A percentile compares a stretch with the other conserved stretches of the same genome.
Evolutionary conservation across 2,797 vertebrate species (phyloP).

Genomic region (Dromococcyx pavoninus): DNA sequence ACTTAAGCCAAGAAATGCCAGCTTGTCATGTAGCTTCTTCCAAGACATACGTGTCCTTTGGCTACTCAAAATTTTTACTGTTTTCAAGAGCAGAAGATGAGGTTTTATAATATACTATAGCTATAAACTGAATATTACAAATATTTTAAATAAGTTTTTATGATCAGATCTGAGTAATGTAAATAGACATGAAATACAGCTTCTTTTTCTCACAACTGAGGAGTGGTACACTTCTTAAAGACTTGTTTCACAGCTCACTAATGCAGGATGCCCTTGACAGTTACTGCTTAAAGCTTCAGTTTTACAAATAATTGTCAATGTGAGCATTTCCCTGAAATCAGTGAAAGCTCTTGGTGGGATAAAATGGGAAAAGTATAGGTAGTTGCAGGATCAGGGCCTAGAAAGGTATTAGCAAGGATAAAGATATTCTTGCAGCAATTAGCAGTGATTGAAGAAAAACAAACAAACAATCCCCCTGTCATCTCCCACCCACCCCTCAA

Average conservation of each 20-base stretch:
- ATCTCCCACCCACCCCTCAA: not conserved
- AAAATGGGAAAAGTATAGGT: not conserved
- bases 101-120: not conserved
- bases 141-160: not conserved
- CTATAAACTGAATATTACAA: not conserved
- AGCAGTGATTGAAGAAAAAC: not conserved
- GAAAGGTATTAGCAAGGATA: not conserved
- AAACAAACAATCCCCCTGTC: not conserved
- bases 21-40: not conserved
- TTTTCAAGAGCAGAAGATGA: not conserved
- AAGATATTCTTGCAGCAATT: not conserved
- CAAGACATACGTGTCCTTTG: not conserved
- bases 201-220: not conserved
- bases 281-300: not conserved
- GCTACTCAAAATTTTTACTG: not conserved
- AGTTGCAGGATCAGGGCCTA: not conserved
- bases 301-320: not conserved
- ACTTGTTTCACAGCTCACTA: not conserved
- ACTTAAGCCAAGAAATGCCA: conserved; percentile 10
- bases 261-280: not conserved
- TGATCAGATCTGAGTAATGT: not conserved
- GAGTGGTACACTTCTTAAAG: not conserved
- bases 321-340: not conserved
- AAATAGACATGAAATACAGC: not conserved
- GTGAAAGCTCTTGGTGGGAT: not conserved